These are phyloP conservation scores for Eueremaeus valkanovi DNA, from an alignment of 2,888 invertebrate genomes.

Conservation along the genomic window DNA sequence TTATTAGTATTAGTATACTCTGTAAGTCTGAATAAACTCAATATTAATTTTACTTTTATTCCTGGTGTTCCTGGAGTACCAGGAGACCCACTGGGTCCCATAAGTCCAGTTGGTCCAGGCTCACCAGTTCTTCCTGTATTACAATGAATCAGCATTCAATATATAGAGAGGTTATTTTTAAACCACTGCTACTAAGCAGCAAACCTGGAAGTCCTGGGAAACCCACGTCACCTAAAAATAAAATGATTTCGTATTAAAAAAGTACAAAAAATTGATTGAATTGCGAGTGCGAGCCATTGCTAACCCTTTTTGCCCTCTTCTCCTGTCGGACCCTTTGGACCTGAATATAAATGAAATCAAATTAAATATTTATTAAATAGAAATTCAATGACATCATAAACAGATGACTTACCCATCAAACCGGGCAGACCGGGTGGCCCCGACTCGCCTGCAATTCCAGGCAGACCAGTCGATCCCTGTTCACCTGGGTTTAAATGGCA, in stretches of 20 bases:
- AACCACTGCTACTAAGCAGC: background rate
- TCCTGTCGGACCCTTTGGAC: constrained; percentile 7
- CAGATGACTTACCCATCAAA: constrained; percentile 49
- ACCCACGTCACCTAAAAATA: constrained; percentile 67
- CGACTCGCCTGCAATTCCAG: constrained; percentile 60
- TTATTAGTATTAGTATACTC: no score
- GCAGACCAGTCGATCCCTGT: constrained; percentile 55
- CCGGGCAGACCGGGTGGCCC: constrained; percentile 46
- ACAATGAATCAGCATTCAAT: constrained; percentile 58
- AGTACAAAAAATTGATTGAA: background rate
- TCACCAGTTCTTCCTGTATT: constrained; percentile 71
- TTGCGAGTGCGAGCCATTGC: background rate
- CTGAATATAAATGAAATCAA: background rate
- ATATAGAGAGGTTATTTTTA: background rate
- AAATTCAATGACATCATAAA: background rate
- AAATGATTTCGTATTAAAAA: background rate
- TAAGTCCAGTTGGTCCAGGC: constrained; percentile 66
- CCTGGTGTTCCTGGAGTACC: constrained; percentile 63
- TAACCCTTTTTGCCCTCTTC: constrained; percentile 1
- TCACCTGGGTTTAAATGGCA: constrained; percentile 51
- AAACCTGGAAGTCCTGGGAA: constrained; percentile 63
- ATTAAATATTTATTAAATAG: no score
- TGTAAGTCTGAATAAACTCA: no score
- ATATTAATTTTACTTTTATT: no score
- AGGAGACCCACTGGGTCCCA: constrained; percentile 69